phyloP scores from a whole-genome alignment of 1,140 invertebrate genomes.

The Whitmania pigra region DNA sequence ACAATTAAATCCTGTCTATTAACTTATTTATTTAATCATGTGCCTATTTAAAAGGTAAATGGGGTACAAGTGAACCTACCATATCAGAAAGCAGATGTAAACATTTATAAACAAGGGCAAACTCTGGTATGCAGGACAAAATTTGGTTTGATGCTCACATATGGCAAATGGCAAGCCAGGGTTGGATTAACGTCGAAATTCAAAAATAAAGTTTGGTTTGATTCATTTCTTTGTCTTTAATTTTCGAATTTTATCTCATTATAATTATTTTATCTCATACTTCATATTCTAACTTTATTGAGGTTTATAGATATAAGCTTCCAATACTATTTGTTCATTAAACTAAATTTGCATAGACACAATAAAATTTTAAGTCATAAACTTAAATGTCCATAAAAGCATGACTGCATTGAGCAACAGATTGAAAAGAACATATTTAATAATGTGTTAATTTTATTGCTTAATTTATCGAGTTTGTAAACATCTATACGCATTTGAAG shows the following conservation, averaged over 20 bases:
- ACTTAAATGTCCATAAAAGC: no score
- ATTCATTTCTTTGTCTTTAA: background rate
- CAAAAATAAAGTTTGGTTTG: background rate
- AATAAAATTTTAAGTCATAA: no score
- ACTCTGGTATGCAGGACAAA: background rate
- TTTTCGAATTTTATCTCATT: background rate
- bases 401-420: no score
- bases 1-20: no score
- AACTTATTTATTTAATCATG: no score
- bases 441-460: no score
- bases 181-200: background rate
- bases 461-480: no score
- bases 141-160: background rate
- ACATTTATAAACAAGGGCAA: conserved; percentile 9
- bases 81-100: background rate
- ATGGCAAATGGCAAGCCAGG: conserved; percentile 10
- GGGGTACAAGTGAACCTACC: background rate
- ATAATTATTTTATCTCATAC: no score
- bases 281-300: background rate
- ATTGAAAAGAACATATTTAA: no score
- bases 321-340: no score
- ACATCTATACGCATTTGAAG: no score
- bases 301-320: background rate
- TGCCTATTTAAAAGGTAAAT: background rate
- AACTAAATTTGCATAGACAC: no score